These are phyloP conservation scores for Cervus canadensis DNA, from an alignment of 2,113 vertebrate genomes.

Conservation along the genomic window DNA sequence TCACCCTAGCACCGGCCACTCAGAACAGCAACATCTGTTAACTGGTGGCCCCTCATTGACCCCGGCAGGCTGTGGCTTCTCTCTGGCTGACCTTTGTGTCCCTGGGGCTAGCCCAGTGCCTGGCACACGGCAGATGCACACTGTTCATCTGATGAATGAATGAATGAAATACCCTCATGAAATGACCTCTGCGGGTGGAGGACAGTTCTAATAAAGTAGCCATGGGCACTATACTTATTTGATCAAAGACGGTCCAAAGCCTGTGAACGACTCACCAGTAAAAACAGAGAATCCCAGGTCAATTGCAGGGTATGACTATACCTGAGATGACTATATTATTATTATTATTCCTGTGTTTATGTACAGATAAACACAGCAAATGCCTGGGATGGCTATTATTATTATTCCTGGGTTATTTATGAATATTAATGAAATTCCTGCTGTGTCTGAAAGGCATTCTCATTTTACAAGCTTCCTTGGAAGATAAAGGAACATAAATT, in stretches of 20 bases:
- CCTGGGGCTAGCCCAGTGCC: not conserved
- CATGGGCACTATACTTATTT: not conserved
- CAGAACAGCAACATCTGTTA: not conserved
- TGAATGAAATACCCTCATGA: not conserved
- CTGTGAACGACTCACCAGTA: not conserved
- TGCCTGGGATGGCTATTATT: not conserved
- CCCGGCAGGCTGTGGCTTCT: not conserved
- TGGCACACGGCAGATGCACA: not conserved
- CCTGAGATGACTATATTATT: not conserved
- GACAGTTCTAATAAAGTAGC: not conserved
- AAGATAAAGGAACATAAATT: not conserved
- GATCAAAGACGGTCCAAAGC: not conserved
- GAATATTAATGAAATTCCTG: not conserved
- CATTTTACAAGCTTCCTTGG: not conserved
- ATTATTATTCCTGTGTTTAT: not conserved
- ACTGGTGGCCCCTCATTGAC: accelerated
- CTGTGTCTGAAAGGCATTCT: not conserved
- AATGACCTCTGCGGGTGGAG: not conserved
- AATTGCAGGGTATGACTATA: not conserved
- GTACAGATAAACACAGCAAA: not conserved
- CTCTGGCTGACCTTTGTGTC: not conserved
- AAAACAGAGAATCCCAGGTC: not conserved
- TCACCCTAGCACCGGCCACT: not conserved
- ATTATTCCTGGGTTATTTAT: not conserved
- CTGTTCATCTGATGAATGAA: not conserved